phyloP scores from a whole-genome alignment of 2,797 vertebrate genomes.

The Rhynchotus rufescens region DNA sequence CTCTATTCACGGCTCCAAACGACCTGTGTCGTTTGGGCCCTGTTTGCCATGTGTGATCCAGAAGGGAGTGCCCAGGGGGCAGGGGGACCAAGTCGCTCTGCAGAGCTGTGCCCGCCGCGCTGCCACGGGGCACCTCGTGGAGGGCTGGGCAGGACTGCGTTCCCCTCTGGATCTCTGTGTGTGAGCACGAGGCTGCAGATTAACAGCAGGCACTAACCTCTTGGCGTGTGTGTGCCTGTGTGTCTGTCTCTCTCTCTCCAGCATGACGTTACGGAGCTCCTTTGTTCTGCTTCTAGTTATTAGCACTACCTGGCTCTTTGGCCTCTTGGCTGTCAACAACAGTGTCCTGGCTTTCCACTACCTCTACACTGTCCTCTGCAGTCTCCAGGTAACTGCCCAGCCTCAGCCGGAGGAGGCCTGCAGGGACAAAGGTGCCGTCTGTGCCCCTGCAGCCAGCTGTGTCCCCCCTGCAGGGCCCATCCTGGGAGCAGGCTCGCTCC shows the following conservation, averaged over 20 bases:
- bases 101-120: not conserved
- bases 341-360: constrained; percentile 98
- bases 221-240: constrained; percentile 18
- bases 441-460: not conserved
- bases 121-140: not conserved
- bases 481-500: too few species aligned
- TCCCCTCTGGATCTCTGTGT: constrained; percentile 45
- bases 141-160: not conserved
- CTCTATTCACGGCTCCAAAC: not conserved
- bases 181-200: constrained; percentile 25
- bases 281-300: constrained; percentile 93
- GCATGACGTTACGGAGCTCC: constrained; percentile 92
- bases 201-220: constrained; percentile 61
- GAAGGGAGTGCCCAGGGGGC: not conserved
- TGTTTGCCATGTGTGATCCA: constrained; percentile 14
- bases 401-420: not conserved
- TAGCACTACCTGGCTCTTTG: constrained; percentile 95
- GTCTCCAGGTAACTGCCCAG: constrained; percentile 87
- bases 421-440: not conserved
- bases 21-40: not conserved
- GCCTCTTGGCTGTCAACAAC: constrained; percentile 98
- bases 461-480: not conserved
- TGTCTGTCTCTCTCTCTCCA: constrained; percentile 72
- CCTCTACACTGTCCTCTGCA: constrained; percentile 93
- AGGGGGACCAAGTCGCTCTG: accelerated